Percentiles rank a stretch among this genome's conserved stretches.
These are phyloP conservation scores for Copidosoma aretas DNA, from an alignment of 2,888 invertebrate species.

Conservation along the genomic window DNA sequence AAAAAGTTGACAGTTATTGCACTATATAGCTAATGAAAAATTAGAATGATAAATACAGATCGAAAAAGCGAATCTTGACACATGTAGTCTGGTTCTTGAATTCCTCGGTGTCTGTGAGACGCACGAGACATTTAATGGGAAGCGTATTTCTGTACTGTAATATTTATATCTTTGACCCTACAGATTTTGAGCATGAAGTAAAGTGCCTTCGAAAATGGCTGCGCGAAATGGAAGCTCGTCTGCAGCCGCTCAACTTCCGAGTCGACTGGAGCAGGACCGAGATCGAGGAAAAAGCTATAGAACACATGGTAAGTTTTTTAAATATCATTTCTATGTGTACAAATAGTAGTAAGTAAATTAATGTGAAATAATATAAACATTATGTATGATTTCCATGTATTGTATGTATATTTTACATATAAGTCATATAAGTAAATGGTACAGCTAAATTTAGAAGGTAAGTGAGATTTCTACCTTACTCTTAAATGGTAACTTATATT, in stretches of 20 bases:
- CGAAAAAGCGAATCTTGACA: constrained; percentile 11
- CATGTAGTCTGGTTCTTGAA: constrained; percentile 21
- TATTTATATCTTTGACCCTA: constrained; percentile 44
- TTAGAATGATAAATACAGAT: too few relatives aligned
- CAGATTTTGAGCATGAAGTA: constrained; percentile 80
- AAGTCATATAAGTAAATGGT: neutral
- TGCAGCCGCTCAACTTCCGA: constrained; percentile 77
- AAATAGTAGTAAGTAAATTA: neutral
- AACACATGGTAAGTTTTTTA: constrained; percentile 78
- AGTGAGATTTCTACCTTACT: constrained; percentile 29
- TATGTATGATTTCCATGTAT: neutral
- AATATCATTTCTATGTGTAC: neutral
- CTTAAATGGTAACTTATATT: neutral
- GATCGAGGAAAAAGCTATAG: constrained; percentile 77
- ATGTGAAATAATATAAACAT: neutral
- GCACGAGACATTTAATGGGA: constrained; percentile 14
- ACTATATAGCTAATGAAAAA: too few relatives aligned
- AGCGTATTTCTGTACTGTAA: constrained; percentile 36
- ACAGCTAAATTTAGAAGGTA: constrained; percentile 17
- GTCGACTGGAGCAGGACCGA: constrained; percentile 76
- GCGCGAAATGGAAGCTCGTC: constrained; percentile 81
- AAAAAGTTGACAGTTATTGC: too few relatives aligned
- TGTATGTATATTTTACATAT: neutral
- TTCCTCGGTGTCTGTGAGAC: constrained; percentile 30
- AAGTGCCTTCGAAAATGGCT: constrained; percentile 84